Percentiles rank a stretch among this genome's conserved stretches.
Evolutionary conservation across 37 sponge, comb jelly and placozoan genomes (phyloP).

Genomic region (Aphrocallistes beatrix): DNA sequence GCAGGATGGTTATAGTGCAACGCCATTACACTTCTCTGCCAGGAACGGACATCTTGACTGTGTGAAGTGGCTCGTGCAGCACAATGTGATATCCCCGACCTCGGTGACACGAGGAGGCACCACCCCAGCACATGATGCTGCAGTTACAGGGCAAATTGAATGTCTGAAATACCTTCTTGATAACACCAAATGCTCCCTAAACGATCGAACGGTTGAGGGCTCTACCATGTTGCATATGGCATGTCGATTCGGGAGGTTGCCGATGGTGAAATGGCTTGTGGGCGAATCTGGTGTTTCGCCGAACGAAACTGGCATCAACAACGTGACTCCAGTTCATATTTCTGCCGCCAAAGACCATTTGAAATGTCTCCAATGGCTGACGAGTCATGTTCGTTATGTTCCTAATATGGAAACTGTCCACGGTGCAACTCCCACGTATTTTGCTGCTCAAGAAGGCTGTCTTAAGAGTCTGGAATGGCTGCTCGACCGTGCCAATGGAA

Average conservation of each 20-base stretch:
- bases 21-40: constrained; percentile 89
- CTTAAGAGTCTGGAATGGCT: constrained; percentile 49
- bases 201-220: constrained; percentile 67
- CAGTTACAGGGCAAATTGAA: constrained; percentile 63
- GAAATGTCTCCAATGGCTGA: constrained; percentile 57
- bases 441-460: constrained; percentile 88
- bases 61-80: constrained; percentile 60
- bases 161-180: constrained; percentile 67
- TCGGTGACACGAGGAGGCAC: constrained; percentile 51
- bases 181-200: constrained; percentile 45
- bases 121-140: constrained; percentile 89
- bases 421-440: constrained; percentile 78
- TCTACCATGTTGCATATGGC: constrained; percentile 81
- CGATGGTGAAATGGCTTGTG: constrained; percentile 59
- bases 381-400: constrained; percentile 36
- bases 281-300: constrained; percentile 31
- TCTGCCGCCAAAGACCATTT: constrained; percentile 81
- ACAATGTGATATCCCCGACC: constrained; percentile 69
- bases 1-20: constrained; percentile 73
- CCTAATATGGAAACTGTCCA: constrained; percentile 67
- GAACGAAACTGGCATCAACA: constrained; percentile 65
- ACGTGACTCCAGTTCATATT: constrained; percentile 78
- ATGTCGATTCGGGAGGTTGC: constrained; percentile 66
- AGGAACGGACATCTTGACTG: constrained; percentile 65
- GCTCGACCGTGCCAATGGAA: constrained; percentile 28